phyloP scores from a whole-genome alignment of 2,888 invertebrate species.

The Quadroppia sp. region DNA sequence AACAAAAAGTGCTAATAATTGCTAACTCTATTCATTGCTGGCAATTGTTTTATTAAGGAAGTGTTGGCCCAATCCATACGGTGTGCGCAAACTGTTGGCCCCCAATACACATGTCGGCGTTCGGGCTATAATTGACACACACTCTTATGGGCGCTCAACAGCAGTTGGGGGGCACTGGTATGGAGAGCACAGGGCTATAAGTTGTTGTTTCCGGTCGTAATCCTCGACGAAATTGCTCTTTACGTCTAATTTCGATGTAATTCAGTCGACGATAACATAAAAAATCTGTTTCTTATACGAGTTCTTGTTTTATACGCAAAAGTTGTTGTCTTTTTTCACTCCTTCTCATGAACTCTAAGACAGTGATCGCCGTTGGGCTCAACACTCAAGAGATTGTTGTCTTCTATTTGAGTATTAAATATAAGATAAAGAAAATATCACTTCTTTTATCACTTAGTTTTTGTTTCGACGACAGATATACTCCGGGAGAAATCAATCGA shows the following conservation, averaged over 20 bases:
- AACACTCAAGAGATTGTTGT: too few relatives aligned
- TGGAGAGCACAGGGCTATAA: too few relatives aligned
- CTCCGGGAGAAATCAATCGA: too few relatives aligned
- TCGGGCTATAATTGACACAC: not conserved
- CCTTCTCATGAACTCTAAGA: not conserved
- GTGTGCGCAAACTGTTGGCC: not conserved
- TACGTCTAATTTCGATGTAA: not conserved
- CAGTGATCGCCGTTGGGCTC: not conserved
- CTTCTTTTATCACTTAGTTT: too few relatives aligned
- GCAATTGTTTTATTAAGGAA: not conserved
- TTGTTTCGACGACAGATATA: too few relatives aligned
- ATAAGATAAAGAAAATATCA: too few relatives aligned
- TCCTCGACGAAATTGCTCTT: not conserved
- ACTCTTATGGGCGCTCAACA: conserved; percentile 14
- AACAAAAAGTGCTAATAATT: conserved; percentile 20
- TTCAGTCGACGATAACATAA: too few relatives aligned
- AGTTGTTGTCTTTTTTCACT: not conserved
- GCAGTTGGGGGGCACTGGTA: not conserved
- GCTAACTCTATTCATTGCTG: not conserved
- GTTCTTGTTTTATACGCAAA: too few relatives aligned
- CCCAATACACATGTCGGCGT: not conserved
- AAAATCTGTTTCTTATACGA: not conserved
- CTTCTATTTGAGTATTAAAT: too few relatives aligned
- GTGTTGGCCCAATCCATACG: conserved; percentile 3
- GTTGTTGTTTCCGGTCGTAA: not conserved